Conservation (phyloP, 1,140 invertebrate species). For the Drosophila albomicans region DNA sequence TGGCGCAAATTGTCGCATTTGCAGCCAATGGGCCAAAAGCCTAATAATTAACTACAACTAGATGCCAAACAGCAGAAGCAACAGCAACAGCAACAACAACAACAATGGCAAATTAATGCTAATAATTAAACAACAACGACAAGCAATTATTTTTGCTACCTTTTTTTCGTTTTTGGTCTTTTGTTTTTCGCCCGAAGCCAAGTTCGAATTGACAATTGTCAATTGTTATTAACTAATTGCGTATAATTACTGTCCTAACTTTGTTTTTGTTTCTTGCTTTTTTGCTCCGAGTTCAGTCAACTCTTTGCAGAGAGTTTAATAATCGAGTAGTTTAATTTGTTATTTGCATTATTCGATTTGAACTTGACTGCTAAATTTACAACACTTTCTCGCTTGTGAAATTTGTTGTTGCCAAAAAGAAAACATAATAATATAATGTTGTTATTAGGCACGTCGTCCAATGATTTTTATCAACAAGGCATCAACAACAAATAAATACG, state of each 20-base stretch:
- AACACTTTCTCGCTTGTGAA: constrained; percentile 19
- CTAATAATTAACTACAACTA: constrained; percentile 43
- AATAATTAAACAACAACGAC: constrained; percentile 27
- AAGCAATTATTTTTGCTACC: constrained; percentile 4
- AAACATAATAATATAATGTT: not conserved
- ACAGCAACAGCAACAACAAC: not conserved
- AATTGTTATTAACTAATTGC: constrained; percentile 32
- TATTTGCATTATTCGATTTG: not conserved
- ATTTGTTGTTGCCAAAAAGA: not conserved
- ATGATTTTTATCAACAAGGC: constrained; percentile 44
- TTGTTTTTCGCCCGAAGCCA: not conserved
- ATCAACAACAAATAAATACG: constrained; percentile 29
- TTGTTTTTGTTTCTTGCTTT: too few relatives aligned
- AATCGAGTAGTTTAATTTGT: not conserved
- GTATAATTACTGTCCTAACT: not conserved
- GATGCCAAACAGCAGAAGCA: not conserved
- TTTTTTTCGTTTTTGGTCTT: not conserved
- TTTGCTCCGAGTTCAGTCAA: constrained; percentile 19
- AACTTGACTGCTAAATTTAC: constrained; percentile 40
- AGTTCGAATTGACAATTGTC: not conserved
- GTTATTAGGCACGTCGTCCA: constrained; percentile 13
- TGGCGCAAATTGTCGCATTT: constrained; percentile 53
- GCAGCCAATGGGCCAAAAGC: constrained; percentile 43
- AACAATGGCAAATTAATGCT: constrained; percentile 24
- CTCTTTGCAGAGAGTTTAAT: constrained; percentile 2